These are phyloP conservation scores for Phylloscopus collybita DNA, from an alignment of 2,797 vertebrate genomes.

Conservation along the genomic window DNA sequence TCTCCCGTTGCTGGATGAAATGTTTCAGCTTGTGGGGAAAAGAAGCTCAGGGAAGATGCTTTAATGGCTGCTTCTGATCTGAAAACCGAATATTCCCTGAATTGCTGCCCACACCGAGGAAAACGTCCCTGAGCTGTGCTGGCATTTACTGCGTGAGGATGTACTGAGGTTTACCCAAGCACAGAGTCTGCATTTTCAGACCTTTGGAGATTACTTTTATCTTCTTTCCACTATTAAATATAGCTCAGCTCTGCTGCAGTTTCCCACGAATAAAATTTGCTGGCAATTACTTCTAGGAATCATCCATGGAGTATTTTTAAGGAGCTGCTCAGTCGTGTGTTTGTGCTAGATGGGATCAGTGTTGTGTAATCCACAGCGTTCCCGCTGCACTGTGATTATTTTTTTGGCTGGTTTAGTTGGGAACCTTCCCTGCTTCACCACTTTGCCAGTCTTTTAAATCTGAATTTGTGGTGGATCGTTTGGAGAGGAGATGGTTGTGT, in stretches of 20 bases:
- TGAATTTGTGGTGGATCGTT: neutral
- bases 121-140: neutral
- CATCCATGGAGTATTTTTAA: neutral
- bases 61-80: neutral
- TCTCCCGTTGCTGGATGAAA: neutral
- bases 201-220: conserved; percentile 24
- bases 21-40: neutral
- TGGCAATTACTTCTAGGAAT: neutral
- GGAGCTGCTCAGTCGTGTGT: neutral
- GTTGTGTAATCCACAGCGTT: neutral
- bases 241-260: neutral
- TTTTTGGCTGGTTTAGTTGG: neutral
- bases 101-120: neutral
- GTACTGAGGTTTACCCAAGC: neutral
- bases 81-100: neutral
- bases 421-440: neutral
- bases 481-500: neutral
- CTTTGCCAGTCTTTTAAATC: neutral
- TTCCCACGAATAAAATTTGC: neutral
- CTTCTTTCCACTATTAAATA: conserved; percentile 5
- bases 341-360: neutral
- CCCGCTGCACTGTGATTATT: neutral
- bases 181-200: neutral
- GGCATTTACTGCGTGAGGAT: neutral
- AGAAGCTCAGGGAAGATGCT: neutral